Evolutionary conservation across 2,888 invertebrate genomes (phyloP), one percentile per base, ranked within the genome.

Genomic region (Mimumesa dahlbomi): DNA sequence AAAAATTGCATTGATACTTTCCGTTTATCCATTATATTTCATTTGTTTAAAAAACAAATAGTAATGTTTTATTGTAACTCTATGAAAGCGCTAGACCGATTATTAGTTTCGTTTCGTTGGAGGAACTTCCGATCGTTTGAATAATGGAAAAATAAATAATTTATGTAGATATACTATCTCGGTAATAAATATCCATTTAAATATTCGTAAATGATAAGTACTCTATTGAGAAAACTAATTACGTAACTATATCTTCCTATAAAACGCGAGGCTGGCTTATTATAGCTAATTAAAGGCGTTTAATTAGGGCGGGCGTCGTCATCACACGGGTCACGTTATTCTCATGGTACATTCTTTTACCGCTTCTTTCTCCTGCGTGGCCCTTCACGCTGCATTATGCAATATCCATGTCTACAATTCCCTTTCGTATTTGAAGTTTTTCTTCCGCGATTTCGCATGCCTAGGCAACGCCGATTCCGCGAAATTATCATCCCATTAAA

Each of bases 261-360:
- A 57, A 57, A 36, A 31, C 40, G 40, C 48, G 16, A n/a, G 18
- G 22, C 50, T 18, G 25, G 34, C 66, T 75, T 72, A 67, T 78
- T 77, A 59, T 45, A 19, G 49, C 50, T 78, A 75, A 78, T 78
- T 77, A 77, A 72, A 70, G 56, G 40, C 62, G 43, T 72, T 72
- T 66, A 74, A 78, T 78, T 78, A 75, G 65, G 65, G 43, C 59
- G 53, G 11, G 21, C 36, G 56, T 13, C 63, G 54, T 53, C 38
- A 16, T 59, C 46, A 58, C 49, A 18, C 14, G 56, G 71, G 66
- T 75, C 77, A 66, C 70, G 73, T 54, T 66, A 73, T 73, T 77
- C 75, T 71, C 77, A 75, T 73, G 65, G 25, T 11, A 6, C n/a
- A 34, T 38, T 42, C 22, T 2, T 21, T n/a, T 11, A 9, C 21